Base-by-base conservation (phyloP, 2,888 invertebrate species). In the Eupithecia centaureata region DNA sequence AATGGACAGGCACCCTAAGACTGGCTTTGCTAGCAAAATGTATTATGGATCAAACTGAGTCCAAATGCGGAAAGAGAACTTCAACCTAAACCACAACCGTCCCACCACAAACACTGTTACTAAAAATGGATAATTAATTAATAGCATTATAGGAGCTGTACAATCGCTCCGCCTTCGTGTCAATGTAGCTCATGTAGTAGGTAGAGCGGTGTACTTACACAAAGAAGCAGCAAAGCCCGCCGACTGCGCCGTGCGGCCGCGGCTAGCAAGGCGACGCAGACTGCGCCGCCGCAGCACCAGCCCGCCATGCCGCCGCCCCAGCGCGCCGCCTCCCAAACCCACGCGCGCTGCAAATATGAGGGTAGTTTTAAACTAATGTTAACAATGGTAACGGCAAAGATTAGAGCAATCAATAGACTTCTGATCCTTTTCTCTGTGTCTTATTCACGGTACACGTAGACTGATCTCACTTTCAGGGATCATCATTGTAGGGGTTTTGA, bases 261-360 rank as follows among this genome's bases (percentile, higher is more conserved):
- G 77, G 98, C 97, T 71, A 98, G 94, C 79, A 98, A 94, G 72
- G 98, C 96, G 70, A 98, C 96, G 91, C 98, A 98, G 61, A 98
- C 95, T 27, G 97, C 96, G 73, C 98, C 95, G 77, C 98, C 95
- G 79, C 97, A 94, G 83, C 97, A 97, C 88, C 98, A 95, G 68
- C 98, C 95, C 68, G 96, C 96, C 95, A 98, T 97, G 69, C 98
- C 98, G 76, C 96, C 95, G 52, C 97, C 97, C 98, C 98, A 98
- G 82, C 97, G 95, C 74, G 95, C 94, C 76, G 95, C 94, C 88
- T 97, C 97, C 93, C 96, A 94, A 87, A 95, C 95, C 89, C 96
- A 96, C 54, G 95, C 95, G 54, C 95, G 93, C 96, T 96, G 85
- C n/a, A 56, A 56, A 27, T 47, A 47, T 47, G 47, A 47, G 22